Base-by-base conservation (phyloP, 1,140 invertebrate genomes). In the Chironomus striatipennis region DNA sequence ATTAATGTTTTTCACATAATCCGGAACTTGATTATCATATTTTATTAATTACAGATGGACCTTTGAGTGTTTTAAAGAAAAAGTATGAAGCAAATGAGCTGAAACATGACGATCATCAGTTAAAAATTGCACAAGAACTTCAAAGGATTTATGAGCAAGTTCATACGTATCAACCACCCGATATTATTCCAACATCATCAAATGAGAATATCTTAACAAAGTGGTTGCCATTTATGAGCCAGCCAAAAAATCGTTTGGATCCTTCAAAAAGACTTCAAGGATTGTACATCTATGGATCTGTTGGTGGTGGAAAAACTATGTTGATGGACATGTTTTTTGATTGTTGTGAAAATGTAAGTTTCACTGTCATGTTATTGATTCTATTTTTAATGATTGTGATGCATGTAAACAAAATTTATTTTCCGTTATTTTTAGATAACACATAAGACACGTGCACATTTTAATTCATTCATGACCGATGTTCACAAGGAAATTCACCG, bases 261-360 rank as follows among this genome's bases (percentile, higher is more conserved):
- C 17, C 65, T 76, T 86, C 77, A 81, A 85, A 77, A 81, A 80
- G 74, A 15, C 91, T 91, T 0, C 88, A 90, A 82, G 93, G 93
- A 7, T 81, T 95, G 8, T 95, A 95, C 79, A 87, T 95, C 72
- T 90, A 91, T 83, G 93, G 93, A 72, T 89, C 92, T 80, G 93
- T 96, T 78, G 94, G 96, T 72, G 93, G 95, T 79, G 96, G 96
- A 75, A 98, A 99, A 87, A 99, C 98, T 10, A 99, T 99, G 91
- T 84, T 99, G 24, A 99, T 99, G 98, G 97, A 99, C 85, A 82
- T 99, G 77, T 98, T 99, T 84, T 96, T 93, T 85, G 87, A 95
- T 79, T 89, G 88, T 78, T 90, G 89, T 81, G 81, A 85, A 79
- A 65, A 74, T 42, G 87, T 91, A 86, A 83, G 78, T 79, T 75